Conservation (phyloP, 2,797 vertebrate genomes). For the Prionace glauca region DNA sequence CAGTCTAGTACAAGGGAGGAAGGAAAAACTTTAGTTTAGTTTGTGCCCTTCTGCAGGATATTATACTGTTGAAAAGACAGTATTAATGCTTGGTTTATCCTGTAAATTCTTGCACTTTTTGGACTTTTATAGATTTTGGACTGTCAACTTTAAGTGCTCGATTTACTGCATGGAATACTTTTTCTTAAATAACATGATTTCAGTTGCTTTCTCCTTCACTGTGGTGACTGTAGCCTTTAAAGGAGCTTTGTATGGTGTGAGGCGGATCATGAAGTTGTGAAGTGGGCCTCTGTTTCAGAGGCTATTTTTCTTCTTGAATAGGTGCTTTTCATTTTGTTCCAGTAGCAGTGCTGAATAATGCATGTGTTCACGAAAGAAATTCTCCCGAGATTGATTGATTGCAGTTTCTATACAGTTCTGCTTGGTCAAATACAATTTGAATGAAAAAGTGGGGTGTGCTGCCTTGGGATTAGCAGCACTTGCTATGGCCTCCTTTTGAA, state of each 20-base stretch:
- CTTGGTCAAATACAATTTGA: neutral
- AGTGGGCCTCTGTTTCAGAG: neutral
- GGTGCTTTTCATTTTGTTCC: neutral
- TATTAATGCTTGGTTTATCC: neutral
- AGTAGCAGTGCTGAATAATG: neutral
- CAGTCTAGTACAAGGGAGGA: neutral
- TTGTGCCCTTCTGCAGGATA: neutral
- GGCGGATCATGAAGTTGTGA: neutral
- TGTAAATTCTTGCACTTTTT: neutral
- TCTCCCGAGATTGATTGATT: neutral
- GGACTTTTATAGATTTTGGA: neutral
- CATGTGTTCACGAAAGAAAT: conserved; percentile 3
- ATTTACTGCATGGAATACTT: neutral
- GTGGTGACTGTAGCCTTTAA: neutral
- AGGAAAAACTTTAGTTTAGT: neutral
- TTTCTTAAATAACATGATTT: neutral
- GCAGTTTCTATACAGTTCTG: neutral
- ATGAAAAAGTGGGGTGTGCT: neutral
- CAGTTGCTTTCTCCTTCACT: neutral
- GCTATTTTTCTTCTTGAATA: neutral
- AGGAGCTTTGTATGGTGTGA: neutral
- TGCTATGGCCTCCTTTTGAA: neutral
- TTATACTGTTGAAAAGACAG: neutral
- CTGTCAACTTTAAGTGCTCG: neutral
- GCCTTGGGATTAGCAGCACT: neutral